Evolutionary conservation across 2,113 vertebrate genomes (phyloP).

Genomic region (Muntiacus reevesi): DNA sequence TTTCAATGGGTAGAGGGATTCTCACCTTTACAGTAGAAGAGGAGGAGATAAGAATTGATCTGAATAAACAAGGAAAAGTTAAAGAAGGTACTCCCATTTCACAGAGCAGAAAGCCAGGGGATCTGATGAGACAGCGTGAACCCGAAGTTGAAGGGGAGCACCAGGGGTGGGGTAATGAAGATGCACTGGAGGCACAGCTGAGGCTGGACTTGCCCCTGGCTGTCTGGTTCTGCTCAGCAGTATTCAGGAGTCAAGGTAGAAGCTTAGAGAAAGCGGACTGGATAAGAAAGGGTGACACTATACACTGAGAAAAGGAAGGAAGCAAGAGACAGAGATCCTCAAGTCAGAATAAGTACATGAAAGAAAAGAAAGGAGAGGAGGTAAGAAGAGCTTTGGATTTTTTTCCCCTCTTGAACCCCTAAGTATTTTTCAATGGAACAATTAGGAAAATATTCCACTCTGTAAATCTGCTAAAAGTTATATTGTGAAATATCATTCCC

Average conservation of each 20-base stretch:
- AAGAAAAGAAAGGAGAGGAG: neutral
- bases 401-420: neutral
- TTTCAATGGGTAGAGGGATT: neutral
- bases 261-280: neutral
- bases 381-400: neutral
- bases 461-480: slow-evolving; percentile 14
- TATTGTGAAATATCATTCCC: neutral
- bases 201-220: neutral
- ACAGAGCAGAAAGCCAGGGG: neutral
- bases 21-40: neutral
- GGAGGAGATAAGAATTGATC: neutral
- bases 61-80: neutral
- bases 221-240: neutral
- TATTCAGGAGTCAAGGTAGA: neutral
- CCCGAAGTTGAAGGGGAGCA: neutral
- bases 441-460: neutral
- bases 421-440: neutral
- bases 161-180: neutral
- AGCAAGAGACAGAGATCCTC: neutral
- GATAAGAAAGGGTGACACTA: neutral
- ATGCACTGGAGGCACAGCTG: neutral
- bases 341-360: neutral
- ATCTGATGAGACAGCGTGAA: neutral
- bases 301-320: neutral
- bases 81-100: neutral